Conservation (phyloP, 1,140 invertebrate species). For the Diabrotica virgifera region DNA sequence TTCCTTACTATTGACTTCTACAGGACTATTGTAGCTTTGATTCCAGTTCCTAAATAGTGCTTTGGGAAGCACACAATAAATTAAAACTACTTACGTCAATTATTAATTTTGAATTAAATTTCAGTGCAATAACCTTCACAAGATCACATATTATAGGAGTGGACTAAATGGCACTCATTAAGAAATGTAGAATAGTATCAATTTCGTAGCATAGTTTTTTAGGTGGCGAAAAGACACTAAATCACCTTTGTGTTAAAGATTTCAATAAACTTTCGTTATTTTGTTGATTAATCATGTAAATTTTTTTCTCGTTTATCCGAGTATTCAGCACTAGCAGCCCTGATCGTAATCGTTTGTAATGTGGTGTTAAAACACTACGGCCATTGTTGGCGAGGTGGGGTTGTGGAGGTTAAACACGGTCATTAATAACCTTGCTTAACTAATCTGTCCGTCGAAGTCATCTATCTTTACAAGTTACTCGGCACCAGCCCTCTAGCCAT, state of each 20-base stretch:
- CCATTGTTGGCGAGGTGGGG: conserved; percentile 47
- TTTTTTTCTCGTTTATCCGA: background rate
- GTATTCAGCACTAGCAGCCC: conserved; percentile 8
- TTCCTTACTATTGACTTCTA: no score
- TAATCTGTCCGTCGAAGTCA: conserved; percentile 48
- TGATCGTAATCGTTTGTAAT: conserved; percentile 45
- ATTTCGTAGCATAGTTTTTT: no score
- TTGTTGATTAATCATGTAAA: background rate
- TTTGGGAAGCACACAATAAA: no score
- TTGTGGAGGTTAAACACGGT: conserved; percentile 49
- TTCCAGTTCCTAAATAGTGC: no score
- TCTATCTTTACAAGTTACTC: conserved; percentile 52
- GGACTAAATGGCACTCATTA: no score
- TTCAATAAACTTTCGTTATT: background rate
- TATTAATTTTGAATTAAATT: no score
- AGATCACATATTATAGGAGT: no score
- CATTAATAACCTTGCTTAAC: conserved; percentile 51
- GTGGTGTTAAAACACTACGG: conserved; percentile 48
- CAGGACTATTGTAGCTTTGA: no score
- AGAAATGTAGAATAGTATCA: no score
- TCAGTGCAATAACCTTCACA: no score
- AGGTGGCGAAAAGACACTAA: no score
- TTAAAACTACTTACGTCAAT: no score
- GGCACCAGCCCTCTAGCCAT: conserved; percentile 15
- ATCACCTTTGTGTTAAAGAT: background rate